Percentiles rank a stretch among this genome's conserved stretches.
These are phyloP conservation scores for Pollenia labialis DNA, from an alignment of 2,888 invertebrate species.

Conservation along the genomic window DNA sequence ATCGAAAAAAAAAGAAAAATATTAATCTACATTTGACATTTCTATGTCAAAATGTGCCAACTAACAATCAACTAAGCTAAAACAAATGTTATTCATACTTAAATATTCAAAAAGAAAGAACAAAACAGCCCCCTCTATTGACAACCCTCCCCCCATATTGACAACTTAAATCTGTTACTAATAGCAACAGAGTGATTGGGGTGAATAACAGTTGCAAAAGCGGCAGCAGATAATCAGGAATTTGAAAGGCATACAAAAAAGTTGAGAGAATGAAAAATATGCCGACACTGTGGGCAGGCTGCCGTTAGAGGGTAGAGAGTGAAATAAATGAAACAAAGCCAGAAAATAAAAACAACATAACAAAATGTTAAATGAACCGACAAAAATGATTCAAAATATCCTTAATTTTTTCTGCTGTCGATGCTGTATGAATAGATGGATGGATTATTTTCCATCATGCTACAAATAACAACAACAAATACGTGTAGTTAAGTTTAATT, in stretches of 20 bases:
- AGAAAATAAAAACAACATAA: conserved; percentile 51
- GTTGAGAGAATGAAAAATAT: conserved; percentile 28
- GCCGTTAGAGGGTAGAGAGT: neutral
- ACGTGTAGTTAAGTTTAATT: conserved; percentile 58
- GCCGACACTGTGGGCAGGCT: neutral
- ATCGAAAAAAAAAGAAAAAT: neutral
- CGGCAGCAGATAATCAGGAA: conserved; percentile 52
- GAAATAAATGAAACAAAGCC: conserved; percentile 8
- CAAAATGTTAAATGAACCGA: conserved; percentile 71
- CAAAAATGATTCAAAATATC: conserved; percentile 62
- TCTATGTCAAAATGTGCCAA: conserved; percentile 64
- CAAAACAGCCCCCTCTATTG: conserved; percentile 47
- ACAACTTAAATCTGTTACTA: conserved; percentile 45
- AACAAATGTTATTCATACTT: conserved; percentile 53
- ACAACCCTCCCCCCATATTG: conserved; percentile 37
- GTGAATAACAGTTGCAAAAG: neutral
- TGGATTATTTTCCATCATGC: conserved; percentile 37
- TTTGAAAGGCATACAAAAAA: conserved; percentile 55
- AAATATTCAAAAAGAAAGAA: conserved; percentile 40
- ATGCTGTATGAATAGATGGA: conserved; percentile 26
- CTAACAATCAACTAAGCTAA: conserved; percentile 55
- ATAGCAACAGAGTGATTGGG: conserved; percentile 1
- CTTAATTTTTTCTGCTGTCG: conserved; percentile 32
- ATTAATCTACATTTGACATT: conserved; percentile 65
- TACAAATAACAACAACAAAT: conserved; percentile 32